phyloP scores from a whole-genome alignment of 2,888 invertebrate species.

The Andrena marginata region DNA sequence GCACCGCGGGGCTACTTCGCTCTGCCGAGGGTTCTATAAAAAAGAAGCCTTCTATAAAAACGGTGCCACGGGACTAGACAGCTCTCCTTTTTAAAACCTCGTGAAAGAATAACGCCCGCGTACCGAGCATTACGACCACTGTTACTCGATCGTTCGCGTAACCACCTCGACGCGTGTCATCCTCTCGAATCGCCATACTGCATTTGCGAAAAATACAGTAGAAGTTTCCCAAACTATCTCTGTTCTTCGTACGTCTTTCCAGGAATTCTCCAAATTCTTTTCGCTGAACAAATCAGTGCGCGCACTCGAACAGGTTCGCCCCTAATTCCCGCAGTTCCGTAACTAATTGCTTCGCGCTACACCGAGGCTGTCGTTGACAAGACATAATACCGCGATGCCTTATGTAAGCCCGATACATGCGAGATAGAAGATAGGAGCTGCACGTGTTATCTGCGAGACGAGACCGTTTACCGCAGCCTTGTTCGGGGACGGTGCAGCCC shows the following conservation, averaged over 20 bases:
- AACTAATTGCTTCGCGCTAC: slow-evolving; percentile 53
- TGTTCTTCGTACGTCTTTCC: neutral
- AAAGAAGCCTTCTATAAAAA: neutral
- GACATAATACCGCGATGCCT: slow-evolving; percentile 52
- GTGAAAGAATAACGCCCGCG: neutral
- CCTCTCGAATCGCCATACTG: too few species aligned
- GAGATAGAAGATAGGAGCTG: slow-evolving; percentile 45
- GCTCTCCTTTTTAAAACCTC: neutral
- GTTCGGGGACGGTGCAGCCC: slow-evolving; percentile 51
- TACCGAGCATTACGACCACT: neutral
- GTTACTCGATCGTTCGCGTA: neutral
- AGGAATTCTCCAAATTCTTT: neutral
- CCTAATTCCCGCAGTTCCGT: slow-evolving; percentile 40
- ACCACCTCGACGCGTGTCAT: neutral
- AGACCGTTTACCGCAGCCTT: slow-evolving; percentile 64
- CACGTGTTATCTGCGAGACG: slow-evolving; percentile 55
- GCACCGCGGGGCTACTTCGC: neutral
- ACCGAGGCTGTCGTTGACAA: slow-evolving; percentile 56
- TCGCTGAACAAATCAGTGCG: neutral
- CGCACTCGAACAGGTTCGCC: neutral
- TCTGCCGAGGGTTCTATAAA: neutral
- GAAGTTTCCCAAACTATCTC: neutral
- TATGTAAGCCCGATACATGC: slow-evolving; percentile 61
- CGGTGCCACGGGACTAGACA: neutral
- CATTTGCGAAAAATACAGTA: neutral